Percentiles rank a stretch among this genome's conserved stretches.
Conservation (phyloP, 2,113 vertebrate genomes). For the Cyphomyrus plagiostoma region DNA sequence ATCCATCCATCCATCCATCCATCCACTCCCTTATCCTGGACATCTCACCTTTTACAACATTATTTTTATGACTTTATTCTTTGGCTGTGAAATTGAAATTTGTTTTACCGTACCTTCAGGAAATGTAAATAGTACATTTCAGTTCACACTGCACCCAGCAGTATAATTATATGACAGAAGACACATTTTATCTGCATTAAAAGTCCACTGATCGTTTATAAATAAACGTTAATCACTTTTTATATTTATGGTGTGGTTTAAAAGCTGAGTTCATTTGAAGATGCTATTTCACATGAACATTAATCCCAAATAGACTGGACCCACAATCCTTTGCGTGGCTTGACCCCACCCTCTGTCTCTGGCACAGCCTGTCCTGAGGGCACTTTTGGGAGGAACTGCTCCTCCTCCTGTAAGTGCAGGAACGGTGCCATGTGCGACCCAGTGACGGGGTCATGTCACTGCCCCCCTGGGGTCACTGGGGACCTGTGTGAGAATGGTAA, state of each 20-base stretch:
- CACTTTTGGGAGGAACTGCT: constrained; percentile 82
- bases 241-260: not conserved
- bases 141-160: not conserved
- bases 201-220: not conserved
- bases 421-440: constrained; percentile 82
- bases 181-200: not conserved
- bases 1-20: not conserved
- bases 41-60: not conserved
- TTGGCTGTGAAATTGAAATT: not conserved
- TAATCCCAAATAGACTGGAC: not conserved
- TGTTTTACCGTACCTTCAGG: not conserved
- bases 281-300: not conserved
- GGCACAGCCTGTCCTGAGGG: constrained; percentile 69
- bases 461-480: constrained; percentile 77
- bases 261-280: not conserved
- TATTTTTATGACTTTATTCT: not conserved
- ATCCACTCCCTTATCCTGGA: not conserved
- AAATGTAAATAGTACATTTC: not conserved
- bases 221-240: not conserved
- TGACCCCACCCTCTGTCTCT: not conserved
- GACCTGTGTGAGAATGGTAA: constrained; percentile 81
- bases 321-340: not conserved
- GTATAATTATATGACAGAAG: not conserved
- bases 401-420: constrained; percentile 71
- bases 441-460: constrained; percentile 70